Base-by-base conservation (phyloP, 2,888 invertebrate genomes). In the Dusona sp. region DNA sequence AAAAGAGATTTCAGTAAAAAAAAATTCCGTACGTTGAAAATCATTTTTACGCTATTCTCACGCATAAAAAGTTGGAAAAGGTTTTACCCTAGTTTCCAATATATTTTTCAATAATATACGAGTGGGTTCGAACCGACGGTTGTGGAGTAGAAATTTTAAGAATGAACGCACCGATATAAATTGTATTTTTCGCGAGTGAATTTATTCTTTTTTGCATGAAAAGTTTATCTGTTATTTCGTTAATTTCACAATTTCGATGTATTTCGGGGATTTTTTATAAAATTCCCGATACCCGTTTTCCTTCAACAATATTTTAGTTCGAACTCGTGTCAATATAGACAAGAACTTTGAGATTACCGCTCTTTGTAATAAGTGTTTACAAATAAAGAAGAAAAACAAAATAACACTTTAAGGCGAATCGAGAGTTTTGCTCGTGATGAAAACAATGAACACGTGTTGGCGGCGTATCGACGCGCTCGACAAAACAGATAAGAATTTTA, bases 401-500 rank as follows among this genome's bases (percentile, higher is more conserved):
- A 72, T 78, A 48, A 83, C 83, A 61, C 22, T 36, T 65, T 22
- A 78, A 74, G 36, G 25, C 75, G 75, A 16, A 79, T 79, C 57
- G 57, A 65, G 77, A 75, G 79, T 36, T 70, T 45, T 57, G 67
- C 65, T 16, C 25, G 48, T 73, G 7, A 61, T 29, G 68, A 48
- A 81, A 83, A 72, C 85, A 87, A 84, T 74, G 51, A 65, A 51
- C 65, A 80, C 68, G 74, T 65, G 67, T 38, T 78, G 38, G 33
- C 48, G 13, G 77, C 65, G 79, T 79, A 79, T 79, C 77, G 73
- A 67, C 64, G 78, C 79, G 80, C 70, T 85, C 72, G 64, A 82
- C 86, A 77, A 75, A 80, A 74, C 48, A 87, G 85, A 87, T 88
- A 88, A 87, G 82, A 88, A 85, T 87, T 88, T 88, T 83, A 88